Evolutionary conservation across 2,797 vertebrate genomes (phyloP).

Genomic region (Phataginus tetradactyla): DNA sequence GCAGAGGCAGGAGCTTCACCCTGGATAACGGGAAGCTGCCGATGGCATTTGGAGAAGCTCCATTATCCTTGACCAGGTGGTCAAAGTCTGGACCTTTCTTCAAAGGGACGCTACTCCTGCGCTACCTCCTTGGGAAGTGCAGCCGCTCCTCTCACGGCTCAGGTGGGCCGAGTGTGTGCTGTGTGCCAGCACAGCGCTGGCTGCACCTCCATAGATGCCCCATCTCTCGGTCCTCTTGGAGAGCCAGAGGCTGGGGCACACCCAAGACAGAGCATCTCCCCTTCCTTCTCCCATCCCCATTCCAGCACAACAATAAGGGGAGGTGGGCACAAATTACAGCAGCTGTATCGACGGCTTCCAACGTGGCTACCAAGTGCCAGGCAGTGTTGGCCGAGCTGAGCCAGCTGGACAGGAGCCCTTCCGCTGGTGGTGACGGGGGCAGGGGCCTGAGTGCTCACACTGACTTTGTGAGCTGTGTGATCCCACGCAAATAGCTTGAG

Average conservation of each 20-base stretch:
- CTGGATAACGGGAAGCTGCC: not conserved
- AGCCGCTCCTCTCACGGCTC: not conserved
- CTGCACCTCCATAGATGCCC: not conserved
- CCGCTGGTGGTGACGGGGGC: not conserved
- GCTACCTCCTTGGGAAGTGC: not conserved
- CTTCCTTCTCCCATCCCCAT: not conserved
- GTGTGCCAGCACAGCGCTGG: not conserved
- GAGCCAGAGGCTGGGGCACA: not conserved
- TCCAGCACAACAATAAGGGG: not conserved
- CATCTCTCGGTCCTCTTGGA: not conserved
- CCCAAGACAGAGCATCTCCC: not conserved
- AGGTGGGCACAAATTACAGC: not conserved
- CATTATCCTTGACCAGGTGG: not conserved
- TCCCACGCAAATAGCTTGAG: not conserved
- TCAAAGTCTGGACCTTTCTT: not conserved
- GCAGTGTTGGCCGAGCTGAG: not conserved
- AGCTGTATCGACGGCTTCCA: fast-evolving
- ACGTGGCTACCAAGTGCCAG: no score
- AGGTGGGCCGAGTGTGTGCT: fast-evolving
- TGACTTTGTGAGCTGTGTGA: not conserved
- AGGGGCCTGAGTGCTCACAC: not conserved
- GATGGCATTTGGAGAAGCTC: not conserved
- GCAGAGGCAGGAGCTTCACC: not conserved
- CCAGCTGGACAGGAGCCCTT: not conserved
- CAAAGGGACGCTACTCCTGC: not conserved